These are phyloP conservation scores for Monochamus alternatus DNA, from an alignment of 2,888 invertebrate species.

Conservation along the genomic window DNA sequence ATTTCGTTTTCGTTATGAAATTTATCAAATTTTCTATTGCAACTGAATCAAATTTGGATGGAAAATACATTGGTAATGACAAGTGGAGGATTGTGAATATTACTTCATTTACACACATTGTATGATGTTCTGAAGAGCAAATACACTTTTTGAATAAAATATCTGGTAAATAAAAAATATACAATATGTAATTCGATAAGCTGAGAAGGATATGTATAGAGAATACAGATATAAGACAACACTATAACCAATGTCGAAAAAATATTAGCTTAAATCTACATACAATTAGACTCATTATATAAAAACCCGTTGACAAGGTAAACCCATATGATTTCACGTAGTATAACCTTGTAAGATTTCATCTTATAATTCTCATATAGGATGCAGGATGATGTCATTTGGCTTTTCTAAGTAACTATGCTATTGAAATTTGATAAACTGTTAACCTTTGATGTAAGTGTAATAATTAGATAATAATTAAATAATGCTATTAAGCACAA, in stretches of 20 bases:
- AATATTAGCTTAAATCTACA: slow-evolving; percentile 30
- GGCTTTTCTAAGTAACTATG: slow-evolving; percentile 24
- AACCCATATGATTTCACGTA: slow-evolving; percentile 24
- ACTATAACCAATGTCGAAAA: slow-evolving; percentile 7
- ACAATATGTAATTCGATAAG: no score
- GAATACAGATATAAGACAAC: no score
- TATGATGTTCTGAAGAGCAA: no score
- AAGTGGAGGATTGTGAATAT: no score
- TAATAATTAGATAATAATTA: background rate
- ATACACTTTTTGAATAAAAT: no score
- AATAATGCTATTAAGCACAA: background rate
- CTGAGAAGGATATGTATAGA: no score
- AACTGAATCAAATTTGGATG: no score
- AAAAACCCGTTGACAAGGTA: slow-evolving; percentile 32
- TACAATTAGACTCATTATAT: slow-evolving; percentile 15
- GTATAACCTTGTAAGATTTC: slow-evolving; percentile 30
- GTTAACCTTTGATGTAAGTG: slow-evolving; percentile 15
- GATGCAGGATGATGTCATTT: slow-evolving; percentile 37
- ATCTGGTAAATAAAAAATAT: no score
- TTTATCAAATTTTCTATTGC: no score
- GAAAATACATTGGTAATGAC: no score
- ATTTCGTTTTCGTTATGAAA: no score
- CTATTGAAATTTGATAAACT: slow-evolving; percentile 22
- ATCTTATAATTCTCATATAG: slow-evolving; percentile 21
- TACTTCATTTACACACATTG: no score